Conservation (phyloP, 2,113 vertebrate species). For the Peromyscus maniculatus region DNA sequence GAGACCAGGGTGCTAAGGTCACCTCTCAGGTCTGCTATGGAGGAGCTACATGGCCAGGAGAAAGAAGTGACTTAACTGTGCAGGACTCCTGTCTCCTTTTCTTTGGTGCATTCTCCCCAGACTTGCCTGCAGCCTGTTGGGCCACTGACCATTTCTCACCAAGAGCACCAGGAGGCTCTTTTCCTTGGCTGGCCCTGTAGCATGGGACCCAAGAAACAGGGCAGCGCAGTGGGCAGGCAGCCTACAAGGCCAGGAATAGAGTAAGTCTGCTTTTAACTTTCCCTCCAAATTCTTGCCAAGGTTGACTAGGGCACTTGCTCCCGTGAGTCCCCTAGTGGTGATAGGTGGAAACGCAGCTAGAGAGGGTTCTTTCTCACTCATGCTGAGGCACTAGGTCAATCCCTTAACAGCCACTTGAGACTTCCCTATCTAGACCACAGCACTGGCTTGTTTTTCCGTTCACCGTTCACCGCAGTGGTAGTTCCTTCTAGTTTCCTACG, state of each 20-base stretch:
- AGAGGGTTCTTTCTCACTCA: too few species aligned
- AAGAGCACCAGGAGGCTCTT: background rate
- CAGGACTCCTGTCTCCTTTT: background rate
- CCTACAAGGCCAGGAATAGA: background rate
- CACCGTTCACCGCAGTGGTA: background rate
- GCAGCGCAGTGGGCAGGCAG: accelerated
- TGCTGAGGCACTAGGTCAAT: too few species aligned
- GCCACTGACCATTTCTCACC: background rate
- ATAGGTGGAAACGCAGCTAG: background rate
- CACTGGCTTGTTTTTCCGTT: background rate
- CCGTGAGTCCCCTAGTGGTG: conserved; percentile 56
- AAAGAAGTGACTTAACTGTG: background rate
- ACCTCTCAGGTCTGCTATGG: background rate
- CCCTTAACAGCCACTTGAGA: background rate
- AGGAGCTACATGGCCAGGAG: background rate
- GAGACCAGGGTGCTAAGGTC: background rate
- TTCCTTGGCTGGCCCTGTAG: background rate
- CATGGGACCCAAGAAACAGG: background rate
- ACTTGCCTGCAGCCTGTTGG: background rate
- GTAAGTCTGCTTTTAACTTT: background rate
- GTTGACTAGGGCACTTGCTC: background rate
- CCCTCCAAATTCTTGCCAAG: background rate
- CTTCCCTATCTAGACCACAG: background rate
- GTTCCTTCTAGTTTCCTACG: background rate
- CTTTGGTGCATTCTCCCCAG: background rate